A percentile compares a stretch with the other conserved stretches of the same genome.
phyloP scores from a whole-genome alignment of 2,797 vertebrate genomes.

The Urocyon cinereoargenteus region DNA sequence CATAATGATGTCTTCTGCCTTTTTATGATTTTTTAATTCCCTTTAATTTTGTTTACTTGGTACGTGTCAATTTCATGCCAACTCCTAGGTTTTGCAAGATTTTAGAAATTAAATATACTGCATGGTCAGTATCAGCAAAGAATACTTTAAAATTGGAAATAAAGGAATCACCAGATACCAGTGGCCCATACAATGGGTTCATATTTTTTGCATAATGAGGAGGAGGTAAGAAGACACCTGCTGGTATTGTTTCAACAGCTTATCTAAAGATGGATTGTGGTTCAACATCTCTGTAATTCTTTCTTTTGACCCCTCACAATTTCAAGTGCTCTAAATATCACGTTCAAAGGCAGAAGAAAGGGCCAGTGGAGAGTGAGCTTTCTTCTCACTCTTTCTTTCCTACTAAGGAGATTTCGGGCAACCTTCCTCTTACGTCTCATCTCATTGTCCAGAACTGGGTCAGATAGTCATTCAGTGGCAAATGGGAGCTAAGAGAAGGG shows the following conservation, averaged over 20 bases:
- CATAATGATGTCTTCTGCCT: not conserved
- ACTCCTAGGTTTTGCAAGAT: not conserved
- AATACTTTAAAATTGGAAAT: not conserved
- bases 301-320: not conserved
- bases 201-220: not conserved
- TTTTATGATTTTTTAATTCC: not conserved
- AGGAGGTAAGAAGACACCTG: not conserved
- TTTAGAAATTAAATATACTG: not conserved
- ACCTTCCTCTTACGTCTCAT: not conserved
- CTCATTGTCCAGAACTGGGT: not conserved
- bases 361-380: not conserved
- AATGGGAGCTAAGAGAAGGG: not conserved
- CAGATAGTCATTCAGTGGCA: not conserved
- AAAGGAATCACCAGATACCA: not conserved
- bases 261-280: not conserved
- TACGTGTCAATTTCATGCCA: not conserved
- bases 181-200: not conserved
- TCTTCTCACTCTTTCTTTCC: not conserved
- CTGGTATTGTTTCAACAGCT: not conserved
- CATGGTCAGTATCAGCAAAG: not conserved
- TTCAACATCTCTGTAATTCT: not conserved
- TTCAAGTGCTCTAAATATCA: not conserved
- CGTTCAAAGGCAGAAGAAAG: not conserved
- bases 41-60: not conserved
- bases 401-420: not conserved